Percentiles rank a stretch among this genome's conserved stretches.
phyloP scores from a whole-genome alignment of 35 echinoderm and acorn worm genomes.

The Hemicentrotus pulcherrimus region DNA sequence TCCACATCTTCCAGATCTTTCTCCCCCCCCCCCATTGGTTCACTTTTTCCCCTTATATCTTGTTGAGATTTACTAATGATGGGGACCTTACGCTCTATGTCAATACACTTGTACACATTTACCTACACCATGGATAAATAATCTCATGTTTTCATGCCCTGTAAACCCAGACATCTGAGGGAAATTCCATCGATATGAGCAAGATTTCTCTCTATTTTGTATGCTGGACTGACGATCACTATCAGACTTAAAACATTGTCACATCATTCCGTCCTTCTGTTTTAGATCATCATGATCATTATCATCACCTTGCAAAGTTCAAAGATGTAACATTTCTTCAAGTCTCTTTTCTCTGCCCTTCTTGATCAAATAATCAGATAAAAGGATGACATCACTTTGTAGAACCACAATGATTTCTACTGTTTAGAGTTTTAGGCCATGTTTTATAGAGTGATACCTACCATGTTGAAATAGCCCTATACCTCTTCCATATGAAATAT shows the following conservation, averaged over 20 bases:
- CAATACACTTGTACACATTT: conserved; percentile 42
- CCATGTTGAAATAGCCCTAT: not conserved
- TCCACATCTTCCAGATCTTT: not conserved
- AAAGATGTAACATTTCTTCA: not conserved
- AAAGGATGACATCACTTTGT: not conserved
- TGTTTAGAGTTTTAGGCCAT: not conserved
- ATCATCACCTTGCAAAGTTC: not conserved
- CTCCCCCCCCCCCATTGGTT: not conserved
- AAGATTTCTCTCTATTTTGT: not conserved
- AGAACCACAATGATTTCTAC: not conserved
- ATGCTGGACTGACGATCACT: not conserved
- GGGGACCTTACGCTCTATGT: conserved; percentile 33
- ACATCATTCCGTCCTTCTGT: not conserved
- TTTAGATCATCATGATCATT: not conserved
- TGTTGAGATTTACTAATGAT: conserved; percentile 13
- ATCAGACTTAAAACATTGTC: not conserved
- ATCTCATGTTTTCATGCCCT: conserved; percentile 30
- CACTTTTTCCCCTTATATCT: not conserved
- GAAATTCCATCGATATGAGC: not conserved
- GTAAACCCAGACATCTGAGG: not conserved
- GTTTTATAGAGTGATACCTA: not conserved
- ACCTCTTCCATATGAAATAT: not conserved
- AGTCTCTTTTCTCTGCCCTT: not conserved
- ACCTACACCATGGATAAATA: conserved; percentile 24
- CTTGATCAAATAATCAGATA: not conserved